Evolutionary conservation across 2,888 invertebrate species (phyloP).

Genomic region (Endomychus coccineus): DNA sequence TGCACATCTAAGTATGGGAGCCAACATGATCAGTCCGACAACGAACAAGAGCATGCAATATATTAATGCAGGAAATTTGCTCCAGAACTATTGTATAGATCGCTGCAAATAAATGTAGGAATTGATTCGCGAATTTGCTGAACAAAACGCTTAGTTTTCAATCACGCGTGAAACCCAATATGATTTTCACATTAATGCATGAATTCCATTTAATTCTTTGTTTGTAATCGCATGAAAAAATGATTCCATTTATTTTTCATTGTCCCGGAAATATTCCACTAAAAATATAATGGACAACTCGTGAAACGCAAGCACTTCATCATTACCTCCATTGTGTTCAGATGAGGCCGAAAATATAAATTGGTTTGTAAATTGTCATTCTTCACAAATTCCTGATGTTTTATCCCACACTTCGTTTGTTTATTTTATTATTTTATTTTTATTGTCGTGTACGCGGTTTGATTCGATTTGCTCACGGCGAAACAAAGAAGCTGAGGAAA

Average conservation of each 20-base stretch:
- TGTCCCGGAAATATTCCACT: constrained; percentile 28
- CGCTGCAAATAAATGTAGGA: too few species aligned
- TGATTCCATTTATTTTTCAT: constrained; percentile 33
- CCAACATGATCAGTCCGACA: too few species aligned
- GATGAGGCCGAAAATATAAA: constrained; percentile 35
- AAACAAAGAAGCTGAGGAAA: too few species aligned
- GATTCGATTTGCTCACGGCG: too few species aligned
- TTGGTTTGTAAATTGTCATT: constrained; percentile 35
- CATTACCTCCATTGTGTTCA: constrained; percentile 33
- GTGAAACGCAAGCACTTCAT: constrained; percentile 32
- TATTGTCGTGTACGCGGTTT: too few species aligned
- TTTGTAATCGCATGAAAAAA: constrained; percentile 26
- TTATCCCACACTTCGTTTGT: constrained; percentile 14
- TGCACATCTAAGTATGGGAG: too few species aligned
- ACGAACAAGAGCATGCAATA: too few species aligned
- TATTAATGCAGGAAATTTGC: too few species aligned
- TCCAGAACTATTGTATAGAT: too few species aligned
- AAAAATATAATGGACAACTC: constrained; percentile 34
- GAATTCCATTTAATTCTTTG: constrained; percentile 22
- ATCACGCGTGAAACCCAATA: neutral
- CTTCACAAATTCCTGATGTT: constrained; percentile 17
- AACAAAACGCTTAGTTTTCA: neutral
- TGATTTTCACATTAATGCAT: constrained; percentile 8
- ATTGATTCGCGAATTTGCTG: too few species aligned
- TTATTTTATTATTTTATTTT: constrained; percentile 21